Percentiles rank a stretch among this genome's conserved stretches.
Conservation (phyloP, 2,888 invertebrate species). For the Charanyca ferruginea region DNA sequence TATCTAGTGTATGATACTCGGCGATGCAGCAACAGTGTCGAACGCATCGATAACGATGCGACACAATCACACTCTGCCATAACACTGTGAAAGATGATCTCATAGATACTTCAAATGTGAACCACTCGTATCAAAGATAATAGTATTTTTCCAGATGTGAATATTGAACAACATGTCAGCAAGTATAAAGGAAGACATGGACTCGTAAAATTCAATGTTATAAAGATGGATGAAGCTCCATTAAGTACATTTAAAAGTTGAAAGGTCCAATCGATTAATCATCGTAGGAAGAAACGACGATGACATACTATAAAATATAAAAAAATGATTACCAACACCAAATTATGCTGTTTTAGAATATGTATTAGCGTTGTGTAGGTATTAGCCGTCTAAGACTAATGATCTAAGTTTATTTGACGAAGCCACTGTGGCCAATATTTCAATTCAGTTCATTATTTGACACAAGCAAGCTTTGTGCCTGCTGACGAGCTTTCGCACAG, state of each 20-base stretch:
- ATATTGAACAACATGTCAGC: conserved; percentile 41
- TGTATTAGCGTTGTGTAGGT: conserved; percentile 22
- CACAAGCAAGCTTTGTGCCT: conserved; percentile 32
- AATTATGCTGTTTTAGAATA: conserved; percentile 56
- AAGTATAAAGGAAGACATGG: conserved; percentile 54
- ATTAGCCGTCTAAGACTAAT: conserved; percentile 14
- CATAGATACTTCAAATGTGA: conserved; percentile 46
- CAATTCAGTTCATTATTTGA: conserved; percentile 69
- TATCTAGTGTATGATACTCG: conserved; percentile 80
- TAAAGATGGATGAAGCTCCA: conserved; percentile 70
- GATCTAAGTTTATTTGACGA: conserved; percentile 62
- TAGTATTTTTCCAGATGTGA: conserved; percentile 58
- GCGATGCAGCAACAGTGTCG: conserved; percentile 72
- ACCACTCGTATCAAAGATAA: conserved; percentile 36
- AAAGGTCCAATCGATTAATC: conserved; percentile 79
- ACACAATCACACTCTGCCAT: conserved; percentile 59
- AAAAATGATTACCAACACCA: conserved; percentile 63
- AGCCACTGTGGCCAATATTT: conserved; percentile 66
- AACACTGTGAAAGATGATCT: conserved; percentile 59
- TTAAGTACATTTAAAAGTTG: conserved; percentile 69
- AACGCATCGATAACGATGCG: conserved; percentile 79
- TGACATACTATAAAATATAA: conserved; percentile 56
- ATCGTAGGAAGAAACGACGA: conserved; percentile 69
- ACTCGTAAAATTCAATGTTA: conserved; percentile 67
- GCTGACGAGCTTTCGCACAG: conserved; percentile 62